Evolutionary conservation across 2,113 vertebrate genomes (phyloP), one percentile per base, ranked within the genome.

Genomic region (Upupa epops): DNA sequence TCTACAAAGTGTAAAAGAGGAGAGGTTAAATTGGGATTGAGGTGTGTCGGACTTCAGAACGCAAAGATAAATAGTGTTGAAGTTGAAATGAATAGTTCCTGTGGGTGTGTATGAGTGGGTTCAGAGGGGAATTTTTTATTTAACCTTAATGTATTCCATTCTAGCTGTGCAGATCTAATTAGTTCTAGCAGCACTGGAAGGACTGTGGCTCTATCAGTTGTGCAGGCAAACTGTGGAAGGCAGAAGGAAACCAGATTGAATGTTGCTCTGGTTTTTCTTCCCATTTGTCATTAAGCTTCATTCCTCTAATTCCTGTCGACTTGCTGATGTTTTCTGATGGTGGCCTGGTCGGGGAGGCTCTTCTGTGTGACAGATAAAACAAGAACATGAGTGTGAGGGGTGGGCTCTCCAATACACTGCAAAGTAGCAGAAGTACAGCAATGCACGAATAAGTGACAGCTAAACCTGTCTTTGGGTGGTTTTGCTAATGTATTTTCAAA

Each of bases 1-100:
- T 77, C 22, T 84, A 25, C 76, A 59, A 77, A 86, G 78, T 32
- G 6, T 87, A 17, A 37, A 86, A 94, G 79, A 86, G 49, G 86
- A 88, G 86, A 91, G 81, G 85, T 91, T 91, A 88, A 92, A 91
- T 65, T 78, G 94, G 86, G 88, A 84, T 83, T 88, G 45, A 80
- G 58, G 34, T 78, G 14, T 86, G 26, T 72, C 64, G 77, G 94
- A 75, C 89, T 90, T 94, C 37, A 83, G 84, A 86, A 81, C 66
- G 58, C 49, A 36, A 90, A 84, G 94, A 81, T 94, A 86, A 94
- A 95, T 89, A 89, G 1, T 84, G 60, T 80, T 83, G 87, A 93
- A 77, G 45, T 74, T 95, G 84, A 86, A 95, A 94, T 72, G 78
- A 88, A 52, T 75, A 84, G 66, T 72, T 90, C 61, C 59, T 84